Evolutionary conservation across 2,113 vertebrate genomes (phyloP).

Genomic region (Diadophis punctatus): DNA sequence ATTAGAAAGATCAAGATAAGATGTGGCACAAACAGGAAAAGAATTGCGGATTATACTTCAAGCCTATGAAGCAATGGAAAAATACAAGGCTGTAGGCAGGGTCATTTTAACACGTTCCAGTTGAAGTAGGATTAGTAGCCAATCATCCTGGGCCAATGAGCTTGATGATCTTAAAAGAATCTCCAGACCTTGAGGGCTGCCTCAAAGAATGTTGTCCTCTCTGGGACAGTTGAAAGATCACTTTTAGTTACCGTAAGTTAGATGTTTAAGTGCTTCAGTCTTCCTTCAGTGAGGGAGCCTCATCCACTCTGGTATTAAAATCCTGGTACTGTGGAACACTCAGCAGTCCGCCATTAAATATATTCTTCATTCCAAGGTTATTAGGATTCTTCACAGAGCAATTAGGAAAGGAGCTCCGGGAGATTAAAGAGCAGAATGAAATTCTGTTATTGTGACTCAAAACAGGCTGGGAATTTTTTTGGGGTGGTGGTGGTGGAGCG

Average conservation of each 20-base stretch:
- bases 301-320: neutral
- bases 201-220: constrained; percentile 25
- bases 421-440: neutral
- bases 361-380: neutral
- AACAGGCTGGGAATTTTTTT: neutral
- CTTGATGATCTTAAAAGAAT: constrained; percentile 28
- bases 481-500: rapidly evolving
- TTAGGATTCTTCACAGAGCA: neutral
- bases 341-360: neutral
- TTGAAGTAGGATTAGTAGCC: constrained; percentile 16
- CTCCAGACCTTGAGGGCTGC: constrained; percentile 22
- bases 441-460: neutral
- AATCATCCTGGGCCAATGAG: constrained; percentile 15
- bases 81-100: neutral
- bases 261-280: neutral
- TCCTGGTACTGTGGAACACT: neutral
- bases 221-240: constrained; percentile 7
- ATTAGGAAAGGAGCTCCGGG: neutral
- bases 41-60: neutral
- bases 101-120: neutral
- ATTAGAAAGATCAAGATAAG: constrained; percentile 40
- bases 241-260: neutral
- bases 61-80: constrained; percentile 5
- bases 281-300: neutral
- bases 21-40: constrained; percentile 37